Percentiles rank a stretch among this genome's conserved stretches.
Evolutionary conservation across 2,113 vertebrate species (phyloP).

Genomic region (Pomatostomus ruficeps): DNA sequence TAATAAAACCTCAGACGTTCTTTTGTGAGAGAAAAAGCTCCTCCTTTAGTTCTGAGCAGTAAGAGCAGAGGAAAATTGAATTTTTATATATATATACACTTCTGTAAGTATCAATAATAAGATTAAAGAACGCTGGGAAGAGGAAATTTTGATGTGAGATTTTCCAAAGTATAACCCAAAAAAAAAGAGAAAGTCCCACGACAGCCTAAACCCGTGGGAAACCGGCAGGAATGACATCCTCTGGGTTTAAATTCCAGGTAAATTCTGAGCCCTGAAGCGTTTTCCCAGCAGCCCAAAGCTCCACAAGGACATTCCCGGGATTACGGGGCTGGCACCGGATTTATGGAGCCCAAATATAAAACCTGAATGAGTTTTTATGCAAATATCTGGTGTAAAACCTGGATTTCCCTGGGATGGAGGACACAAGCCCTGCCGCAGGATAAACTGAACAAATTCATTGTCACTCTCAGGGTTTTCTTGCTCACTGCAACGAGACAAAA

Average conservation of each 20-base stretch:
- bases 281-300: not conserved
- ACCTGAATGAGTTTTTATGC: not conserved
- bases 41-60: not conserved
- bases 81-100: not conserved
- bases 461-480: not conserved
- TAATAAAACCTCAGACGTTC: not conserved
- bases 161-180: not conserved
- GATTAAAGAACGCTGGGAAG: not conserved
- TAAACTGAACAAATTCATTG: not conserved
- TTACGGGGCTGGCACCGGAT: not conserved
- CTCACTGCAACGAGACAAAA: not conserved
- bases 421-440: not conserved
- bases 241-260: not conserved
- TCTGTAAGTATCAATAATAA: not conserved
- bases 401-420: not conserved
- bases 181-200: not conserved
- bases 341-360: not conserved
- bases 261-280: not conserved
- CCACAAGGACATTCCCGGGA: not conserved
- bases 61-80: not conserved
- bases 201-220: not conserved
- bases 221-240: not conserved
- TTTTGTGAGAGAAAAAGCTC: not conserved
- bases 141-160: not conserved
- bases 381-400: not conserved